Percentiles rank a stretch among this genome's conserved stretches.
These are phyloP conservation scores for Campoletis sonorensis DNA, from an alignment of 1,140 invertebrate genomes.

Conservation along the genomic window DNA sequence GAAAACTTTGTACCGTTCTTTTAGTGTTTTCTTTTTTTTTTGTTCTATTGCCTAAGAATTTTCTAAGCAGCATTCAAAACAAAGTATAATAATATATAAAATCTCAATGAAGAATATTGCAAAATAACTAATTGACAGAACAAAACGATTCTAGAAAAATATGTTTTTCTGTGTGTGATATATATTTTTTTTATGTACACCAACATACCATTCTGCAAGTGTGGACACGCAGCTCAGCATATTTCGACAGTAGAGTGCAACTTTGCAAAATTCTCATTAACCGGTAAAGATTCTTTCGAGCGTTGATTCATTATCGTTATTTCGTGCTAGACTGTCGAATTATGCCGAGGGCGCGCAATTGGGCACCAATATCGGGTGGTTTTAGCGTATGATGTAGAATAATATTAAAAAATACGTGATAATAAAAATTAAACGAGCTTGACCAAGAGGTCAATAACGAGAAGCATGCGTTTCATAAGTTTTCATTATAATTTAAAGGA, in stretches of 20 bases:
- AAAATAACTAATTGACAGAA: constrained; percentile 62
- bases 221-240: constrained; percentile 67
- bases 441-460: constrained; percentile 35
- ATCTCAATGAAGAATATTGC: constrained; percentile 63
- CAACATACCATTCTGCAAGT: constrained; percentile 78
- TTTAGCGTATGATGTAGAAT: constrained; percentile 61
- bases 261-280: too few species aligned
- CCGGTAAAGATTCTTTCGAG: too few species aligned
- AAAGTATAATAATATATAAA: constrained; percentile 61
- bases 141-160: constrained; percentile 67
- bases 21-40: constrained; percentile 28
- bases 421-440: constrained; percentile 37
- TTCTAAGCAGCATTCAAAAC: constrained; percentile 75
- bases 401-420: constrained; percentile 38
- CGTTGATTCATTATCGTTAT: too few species aligned
- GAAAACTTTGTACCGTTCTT: constrained; percentile 44
- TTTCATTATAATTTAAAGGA: background rate
- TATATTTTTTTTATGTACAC: constrained; percentile 71
- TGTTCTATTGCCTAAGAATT: constrained; percentile 43
- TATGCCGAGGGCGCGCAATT: constrained; percentile 63
- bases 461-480: background rate
- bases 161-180: constrained; percentile 73
- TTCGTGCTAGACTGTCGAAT: constrained; percentile 61
- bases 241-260: constrained; percentile 62
- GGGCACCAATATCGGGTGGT: constrained; percentile 61